These are phyloP conservation scores for Drosophila tani DNA, from an alignment of 1,140 invertebrate species.

Conservation along the genomic window DNA sequence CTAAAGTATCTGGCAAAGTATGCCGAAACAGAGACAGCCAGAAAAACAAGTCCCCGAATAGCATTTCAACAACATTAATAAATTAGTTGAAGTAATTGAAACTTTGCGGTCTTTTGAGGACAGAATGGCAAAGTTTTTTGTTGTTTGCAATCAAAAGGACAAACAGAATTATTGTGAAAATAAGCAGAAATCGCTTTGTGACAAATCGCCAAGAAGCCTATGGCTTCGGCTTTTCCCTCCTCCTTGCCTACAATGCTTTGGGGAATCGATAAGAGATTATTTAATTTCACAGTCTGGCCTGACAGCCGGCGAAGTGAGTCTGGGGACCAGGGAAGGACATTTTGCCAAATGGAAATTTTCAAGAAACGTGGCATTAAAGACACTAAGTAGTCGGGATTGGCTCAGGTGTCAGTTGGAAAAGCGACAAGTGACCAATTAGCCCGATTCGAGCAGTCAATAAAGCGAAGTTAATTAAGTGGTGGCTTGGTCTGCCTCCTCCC, in stretches of 20 bases:
- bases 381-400: conserved; percentile 1
- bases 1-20: conserved; percentile 29
- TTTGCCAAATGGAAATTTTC: conserved; percentile 18
- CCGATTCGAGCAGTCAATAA: conserved; percentile 65
- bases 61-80: conserved; percentile 56
- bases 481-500: conserved; percentile 2
- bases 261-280: conserved; percentile 55
- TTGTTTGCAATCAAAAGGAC: conserved; percentile 22
- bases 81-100: conserved; percentile 68
- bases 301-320: background rate
- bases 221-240: conserved; percentile 4
- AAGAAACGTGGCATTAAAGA: background rate
- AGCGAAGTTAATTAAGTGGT: conserved; percentile 63
- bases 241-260: conserved; percentile 17
- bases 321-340: conserved; percentile 8
- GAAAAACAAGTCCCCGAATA: conserved; percentile 32
- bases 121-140: conserved; percentile 43
- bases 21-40: conserved; percentile 1
- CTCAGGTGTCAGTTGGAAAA: conserved; percentile 51
- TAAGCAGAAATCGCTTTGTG: conserved; percentile 36
- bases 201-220: conserved; percentile 28
- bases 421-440: conserved; percentile 62
- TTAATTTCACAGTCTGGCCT: conserved; percentile 17
- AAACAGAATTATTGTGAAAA: conserved; percentile 58
- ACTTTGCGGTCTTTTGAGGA: conserved; percentile 45